These are phyloP conservation scores for Sparus aurata DNA, from an alignment of 2,797 vertebrate species.

Conservation along the genomic window DNA sequence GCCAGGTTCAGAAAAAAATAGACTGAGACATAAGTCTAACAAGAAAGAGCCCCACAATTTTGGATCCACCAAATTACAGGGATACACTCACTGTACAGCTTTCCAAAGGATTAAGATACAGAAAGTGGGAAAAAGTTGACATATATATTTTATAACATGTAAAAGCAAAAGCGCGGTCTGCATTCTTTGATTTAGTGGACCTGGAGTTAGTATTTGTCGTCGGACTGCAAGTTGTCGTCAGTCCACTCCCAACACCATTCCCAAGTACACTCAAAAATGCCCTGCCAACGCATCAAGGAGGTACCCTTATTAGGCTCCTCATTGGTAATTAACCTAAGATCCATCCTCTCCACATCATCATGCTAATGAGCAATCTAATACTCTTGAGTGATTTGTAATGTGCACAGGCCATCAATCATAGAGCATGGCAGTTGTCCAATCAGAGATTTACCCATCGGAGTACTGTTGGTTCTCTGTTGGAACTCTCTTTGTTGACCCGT, in stretches of 20 bases:
- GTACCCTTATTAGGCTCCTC: constrained; percentile 60
- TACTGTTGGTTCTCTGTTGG: not conserved
- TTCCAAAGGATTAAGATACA: constrained; percentile 31
- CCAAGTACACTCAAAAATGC: constrained; percentile 56
- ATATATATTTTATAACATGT: constrained; percentile 14
- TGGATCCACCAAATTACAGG: constrained; percentile 16
- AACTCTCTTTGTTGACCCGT: not conserved
- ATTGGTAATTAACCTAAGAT: constrained; percentile 73
- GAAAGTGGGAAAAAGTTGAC: constrained; percentile 29
- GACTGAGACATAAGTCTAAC: constrained; percentile 4
- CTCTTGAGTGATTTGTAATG: constrained; percentile 65
- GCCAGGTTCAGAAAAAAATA: not conserved
- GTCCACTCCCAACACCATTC: constrained; percentile 35
- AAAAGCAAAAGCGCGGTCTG: constrained; percentile 21
- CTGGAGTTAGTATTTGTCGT: constrained; percentile 34
- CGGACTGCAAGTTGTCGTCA: constrained; percentile 27
- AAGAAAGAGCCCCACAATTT: constrained; percentile 2
- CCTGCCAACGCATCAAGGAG: constrained; percentile 51
- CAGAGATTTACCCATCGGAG: constrained; percentile 9
- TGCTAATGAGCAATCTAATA: constrained; percentile 72
- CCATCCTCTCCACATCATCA: constrained; percentile 58
- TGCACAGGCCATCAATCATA: constrained; percentile 65
- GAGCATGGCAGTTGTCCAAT: constrained; percentile 17
- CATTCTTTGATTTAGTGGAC: constrained; percentile 1
- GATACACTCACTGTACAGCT: constrained; percentile 21